Evolutionary conservation across 2,797 vertebrate species (phyloP), one percentile per base, ranked within the genome.

Genomic region (Protonibea diacanthus): DNA sequence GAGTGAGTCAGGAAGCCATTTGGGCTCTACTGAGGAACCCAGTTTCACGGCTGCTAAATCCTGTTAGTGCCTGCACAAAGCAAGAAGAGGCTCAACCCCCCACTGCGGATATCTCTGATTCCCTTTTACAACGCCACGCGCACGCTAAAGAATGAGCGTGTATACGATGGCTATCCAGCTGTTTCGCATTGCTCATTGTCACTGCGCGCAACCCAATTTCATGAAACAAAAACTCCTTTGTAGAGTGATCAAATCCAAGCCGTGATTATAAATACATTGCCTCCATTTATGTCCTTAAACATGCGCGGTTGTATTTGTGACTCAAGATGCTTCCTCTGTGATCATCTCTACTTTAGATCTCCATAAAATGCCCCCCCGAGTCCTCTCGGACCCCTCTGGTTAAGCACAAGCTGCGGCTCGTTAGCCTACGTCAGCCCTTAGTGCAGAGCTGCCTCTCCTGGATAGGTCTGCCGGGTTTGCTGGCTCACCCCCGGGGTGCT

Each of bases 41-140:
- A 88, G 88, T 89, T 93, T 91, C 92, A 93, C 58, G 83, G 90
- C 81, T 90, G 86, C 90, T 87, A 92, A 95, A 95, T 95, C 93
- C 91, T 89, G 87, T 94, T 94, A 93, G 89, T 80, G 80, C 71
- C 67, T 44, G 79, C 85, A 84, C 88, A 92, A 89, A 93, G 82
- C 84, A 66, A 76, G 82, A 85, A 83, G 80, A 84, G 80, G 85
- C 85, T 92, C 84, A 90, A 86, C 88, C 88, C 91, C 91, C 88
- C 86, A 82, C 88, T 89, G 90, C 27, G 84, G 82, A 75, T 91
- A 84, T 88, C 82, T 87, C 67, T 9, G 51, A 91, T 87, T 90
- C 86, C 52, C 85, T 92, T 38, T 88, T 82, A 83, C 80, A 81
- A 71, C 5, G 47, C 73, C 80, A 83, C 82, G 44, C 33, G 33